Percentiles rank a stretch among this genome's conserved stretches.
Evolutionary conservation across 2,113 vertebrate species (phyloP).

Genomic region (Salvator merianae): DNA sequence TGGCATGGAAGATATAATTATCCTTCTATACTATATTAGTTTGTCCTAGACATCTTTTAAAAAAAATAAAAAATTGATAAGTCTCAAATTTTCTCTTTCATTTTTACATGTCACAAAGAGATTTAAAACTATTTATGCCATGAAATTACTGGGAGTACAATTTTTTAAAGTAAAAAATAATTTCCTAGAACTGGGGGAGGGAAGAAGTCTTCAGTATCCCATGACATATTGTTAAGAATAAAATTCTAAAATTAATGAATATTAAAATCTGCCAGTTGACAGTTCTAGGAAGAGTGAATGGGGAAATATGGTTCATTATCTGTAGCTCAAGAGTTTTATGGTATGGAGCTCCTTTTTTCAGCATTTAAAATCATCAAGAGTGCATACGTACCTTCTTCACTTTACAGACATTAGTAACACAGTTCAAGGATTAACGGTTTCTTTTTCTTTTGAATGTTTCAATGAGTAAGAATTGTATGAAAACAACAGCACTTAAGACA

Average conservation of each 20-base stretch:
- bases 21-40: slow-evolving; percentile 44
- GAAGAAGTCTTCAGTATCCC: slow-evolving; percentile 64
- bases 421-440: slow-evolving; percentile 30
- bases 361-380: slow-evolving; percentile 61
- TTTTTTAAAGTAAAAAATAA: slow-evolving; percentile 74
- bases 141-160: slow-evolving; percentile 61
- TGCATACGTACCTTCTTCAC: slow-evolving; percentile 14
- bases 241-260: slow-evolving; percentile 76
- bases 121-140: slow-evolving; percentile 64
- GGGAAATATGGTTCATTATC: slow-evolving; percentile 63
- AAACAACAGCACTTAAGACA: slow-evolving; percentile 44
- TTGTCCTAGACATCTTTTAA: slow-evolving; percentile 5
- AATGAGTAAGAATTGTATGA: slow-evolving; percentile 55
- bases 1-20: slow-evolving; percentile 64
- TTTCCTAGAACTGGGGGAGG: slow-evolving; percentile 65
- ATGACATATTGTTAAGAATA: slow-evolving; percentile 56
- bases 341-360: slow-evolving; percentile 47
- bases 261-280: slow-evolving; percentile 75
- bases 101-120: slow-evolving; percentile 66
- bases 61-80: slow-evolving; percentile 69
- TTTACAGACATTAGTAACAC: slow-evolving; percentile 41
- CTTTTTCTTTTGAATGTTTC: slow-evolving; percentile 51
- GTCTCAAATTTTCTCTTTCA: slow-evolving; percentile 65
- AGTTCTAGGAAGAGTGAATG: slow-evolving; percentile 55
- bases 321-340: slow-evolving; percentile 50